Evolutionary conservation across 2,113 vertebrate genomes (phyloP).

Genomic region (Glaucomys volans): DNA sequence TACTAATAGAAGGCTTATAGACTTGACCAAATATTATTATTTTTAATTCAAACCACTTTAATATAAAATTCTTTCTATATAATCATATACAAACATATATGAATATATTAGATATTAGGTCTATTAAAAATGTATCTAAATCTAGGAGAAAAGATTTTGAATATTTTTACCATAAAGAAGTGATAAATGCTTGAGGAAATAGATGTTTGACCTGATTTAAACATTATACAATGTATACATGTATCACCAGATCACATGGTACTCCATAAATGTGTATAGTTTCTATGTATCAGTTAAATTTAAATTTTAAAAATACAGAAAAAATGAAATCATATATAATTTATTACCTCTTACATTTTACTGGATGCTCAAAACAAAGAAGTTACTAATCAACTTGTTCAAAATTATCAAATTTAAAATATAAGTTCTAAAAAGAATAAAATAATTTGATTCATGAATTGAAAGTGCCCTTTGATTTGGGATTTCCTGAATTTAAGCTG

Average conservation of each 20-base stretch:
- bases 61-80: background rate
- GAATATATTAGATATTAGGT: background rate
- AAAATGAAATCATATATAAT: background rate
- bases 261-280: background rate
- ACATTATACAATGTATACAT: background rate
- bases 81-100: background rate
- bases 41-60: background rate
- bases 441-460: background rate
- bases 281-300: background rate
- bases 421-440: background rate
- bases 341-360: slow-evolving; percentile 4
- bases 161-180: background rate
- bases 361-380: background rate
- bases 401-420: slow-evolving; percentile 15
- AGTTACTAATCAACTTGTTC: background rate
- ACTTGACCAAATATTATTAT: background rate
- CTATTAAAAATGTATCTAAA: background rate
- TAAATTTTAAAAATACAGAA: background rate
- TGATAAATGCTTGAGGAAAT: background rate
- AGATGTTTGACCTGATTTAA: background rate
- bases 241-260: background rate
- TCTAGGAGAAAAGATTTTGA: background rate
- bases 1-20: background rate
- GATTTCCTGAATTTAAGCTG: background rate
- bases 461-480: background rate